Conservation (phyloP, 2,797 vertebrate species). For the Eurystomus glaucurus region DNA sequence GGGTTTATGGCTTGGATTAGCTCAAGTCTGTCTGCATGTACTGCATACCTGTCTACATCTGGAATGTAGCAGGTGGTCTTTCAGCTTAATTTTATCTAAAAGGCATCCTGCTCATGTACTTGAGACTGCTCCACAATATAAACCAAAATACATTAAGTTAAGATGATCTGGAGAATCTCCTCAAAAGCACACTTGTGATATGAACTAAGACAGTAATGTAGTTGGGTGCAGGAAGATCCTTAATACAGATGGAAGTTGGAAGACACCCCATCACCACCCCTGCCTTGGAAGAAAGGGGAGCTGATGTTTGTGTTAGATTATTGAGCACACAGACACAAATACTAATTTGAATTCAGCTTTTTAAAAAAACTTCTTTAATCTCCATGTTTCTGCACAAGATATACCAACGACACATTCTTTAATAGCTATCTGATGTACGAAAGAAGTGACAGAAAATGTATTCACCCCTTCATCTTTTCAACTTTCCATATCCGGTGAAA, state of each 20-base stretch:
- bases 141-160: background rate
- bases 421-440: background rate
- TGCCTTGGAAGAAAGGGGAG: background rate
- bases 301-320: background rate
- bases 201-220: background rate
- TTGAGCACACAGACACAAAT: background rate
- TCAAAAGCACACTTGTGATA: background rate
- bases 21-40: background rate
- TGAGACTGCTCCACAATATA: background rate
- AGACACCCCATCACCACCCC: accelerated
- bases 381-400: background rate
- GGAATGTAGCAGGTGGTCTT: background rate
- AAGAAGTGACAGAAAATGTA: background rate
- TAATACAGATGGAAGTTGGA: background rate
- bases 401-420: background rate
- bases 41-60: background rate
- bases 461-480: background rate
- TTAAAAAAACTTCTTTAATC: background rate
- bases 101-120: background rate
- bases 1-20: background rate
- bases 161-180: background rate
- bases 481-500: background rate
- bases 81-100: background rate
- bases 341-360: background rate
- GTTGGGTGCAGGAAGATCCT: background rate